Percentiles rank a stretch among this genome's conserved stretches.
phyloP scores from a whole-genome alignment of 2,113 vertebrate genomes.

The Rhea pennata region DNA sequence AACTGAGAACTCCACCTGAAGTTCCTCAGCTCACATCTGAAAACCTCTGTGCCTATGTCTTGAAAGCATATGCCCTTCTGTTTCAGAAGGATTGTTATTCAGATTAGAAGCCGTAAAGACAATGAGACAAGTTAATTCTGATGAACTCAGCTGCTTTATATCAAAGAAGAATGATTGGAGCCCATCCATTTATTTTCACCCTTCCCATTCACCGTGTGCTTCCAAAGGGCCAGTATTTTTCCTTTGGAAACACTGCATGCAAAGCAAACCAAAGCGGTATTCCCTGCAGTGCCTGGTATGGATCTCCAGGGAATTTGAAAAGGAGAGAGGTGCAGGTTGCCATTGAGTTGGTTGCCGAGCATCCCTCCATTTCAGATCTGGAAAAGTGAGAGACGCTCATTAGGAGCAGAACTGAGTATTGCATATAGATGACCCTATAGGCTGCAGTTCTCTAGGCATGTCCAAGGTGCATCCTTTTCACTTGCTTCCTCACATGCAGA shows the following conservation, averaged over 20 bases:
- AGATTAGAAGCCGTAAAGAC: not conserved
- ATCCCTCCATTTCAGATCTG: not conserved
- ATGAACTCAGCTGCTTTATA: not conserved
- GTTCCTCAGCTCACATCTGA: not conserved
- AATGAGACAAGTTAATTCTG: not conserved
- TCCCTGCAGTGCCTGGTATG: rapidly evolving
- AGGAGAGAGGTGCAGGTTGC: not conserved
- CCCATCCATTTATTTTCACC: not conserved
- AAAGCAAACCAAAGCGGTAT: not conserved
- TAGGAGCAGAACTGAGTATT: rapidly evolving
- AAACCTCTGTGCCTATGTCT: not conserved
- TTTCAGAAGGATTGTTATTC: not conserved
- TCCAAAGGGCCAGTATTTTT: not conserved
- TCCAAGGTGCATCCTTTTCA: not conserved
- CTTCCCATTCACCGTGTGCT: not conserved
- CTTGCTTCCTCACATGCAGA: not conserved
- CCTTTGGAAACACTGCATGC: not conserved
- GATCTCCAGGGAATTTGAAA: not conserved
- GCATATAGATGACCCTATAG: not conserved
- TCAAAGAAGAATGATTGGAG: not conserved
- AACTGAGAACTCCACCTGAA: not conserved
- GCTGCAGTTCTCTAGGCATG: not conserved
- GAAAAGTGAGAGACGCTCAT: not conserved
- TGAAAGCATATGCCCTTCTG: not conserved
- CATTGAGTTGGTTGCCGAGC: not conserved